A percentile compares a stretch with the other conserved stretches of the same genome.
Evolutionary conservation across 2,797 vertebrate genomes (phyloP).

Genomic region (Aulostomus chinensis): DNA sequence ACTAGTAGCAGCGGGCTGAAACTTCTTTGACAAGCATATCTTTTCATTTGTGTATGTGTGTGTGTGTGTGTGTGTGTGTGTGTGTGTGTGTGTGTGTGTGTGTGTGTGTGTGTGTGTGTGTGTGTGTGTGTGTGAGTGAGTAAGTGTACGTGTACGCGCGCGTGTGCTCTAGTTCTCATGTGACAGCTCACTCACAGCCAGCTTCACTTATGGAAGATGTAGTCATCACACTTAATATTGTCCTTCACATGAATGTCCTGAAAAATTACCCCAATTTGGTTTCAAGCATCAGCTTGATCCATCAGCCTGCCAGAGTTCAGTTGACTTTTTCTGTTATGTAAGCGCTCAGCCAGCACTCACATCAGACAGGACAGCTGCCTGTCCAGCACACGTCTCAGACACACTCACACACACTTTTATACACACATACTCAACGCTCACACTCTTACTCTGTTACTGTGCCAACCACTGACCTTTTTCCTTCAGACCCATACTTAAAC

Average conservation of each 20-base stretch:
- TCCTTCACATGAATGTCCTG: conserved; percentile 22
- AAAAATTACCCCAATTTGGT: conserved; percentile 25
- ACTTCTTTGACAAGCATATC: not conserved
- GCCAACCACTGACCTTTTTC: conserved; percentile 52
- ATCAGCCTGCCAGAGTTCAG: conserved; percentile 53
- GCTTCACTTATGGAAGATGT: conserved; percentile 12
- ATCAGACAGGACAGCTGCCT: conserved; percentile 76
- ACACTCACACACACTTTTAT: conserved; percentile 15
- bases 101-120: not conserved
- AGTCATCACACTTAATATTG: conserved; percentile 28
- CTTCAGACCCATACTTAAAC: conserved; percentile 34
- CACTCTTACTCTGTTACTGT: conserved; percentile 28
- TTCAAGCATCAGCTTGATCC: conserved; percentile 29
- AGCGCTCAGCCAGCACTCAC: conserved; percentile 55
- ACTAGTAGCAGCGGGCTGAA: not conserved
- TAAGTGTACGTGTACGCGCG: not conserved
- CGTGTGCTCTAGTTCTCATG: not conserved
- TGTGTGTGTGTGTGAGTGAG: too few species aligned
- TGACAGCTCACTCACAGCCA: not conserved
- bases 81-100: not conserved
- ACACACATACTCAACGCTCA: conserved; percentile 16
- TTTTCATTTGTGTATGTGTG: not conserved
- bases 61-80: not conserved
- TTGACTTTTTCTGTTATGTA: conserved; percentile 67
- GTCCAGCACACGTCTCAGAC: conserved; percentile 50